Evolutionary conservation across 2,888 invertebrate genomes (phyloP), one percentile per base, ranked within the genome.

Genomic region (Octonoba sinensis): DNA sequence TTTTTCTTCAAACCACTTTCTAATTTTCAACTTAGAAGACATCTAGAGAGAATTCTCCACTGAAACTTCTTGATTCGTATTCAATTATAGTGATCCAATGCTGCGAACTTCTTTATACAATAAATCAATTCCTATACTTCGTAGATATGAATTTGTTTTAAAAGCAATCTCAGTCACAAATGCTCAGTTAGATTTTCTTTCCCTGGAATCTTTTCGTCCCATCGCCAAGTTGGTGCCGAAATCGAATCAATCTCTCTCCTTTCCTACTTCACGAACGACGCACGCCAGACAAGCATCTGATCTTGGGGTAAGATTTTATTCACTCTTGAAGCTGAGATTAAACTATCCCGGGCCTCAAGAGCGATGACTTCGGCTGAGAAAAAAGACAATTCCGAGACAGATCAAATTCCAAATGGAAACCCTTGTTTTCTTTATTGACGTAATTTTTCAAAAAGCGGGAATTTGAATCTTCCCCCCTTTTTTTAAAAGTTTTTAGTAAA

Each of bases 231-330:
- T 54, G 44, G 51, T 27, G 47, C 54, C 27, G 22, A 59, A 66
- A 57, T 20, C 18, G 49, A 67, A 75, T 75, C 75, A 75, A 75
- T 75, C 75, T 75, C 74, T 59, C 51, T 73, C 56, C 20, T 46
- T 22, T 54, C 22, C 24, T 36, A 51, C 62, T 56, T 54, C 44
- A 12, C 49, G 44, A 56, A 64, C 62, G 54, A 56, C 64, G 64
- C 73, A 73, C 59, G 59, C 70, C 70, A 59, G 47, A 71, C 47
- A 59, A 71, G 47, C 60, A 15, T 59, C 59, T 24, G 18, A n/a
- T 18, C 27, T 59, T 59, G 24, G 27, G 13, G 27, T 24, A 20
- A 15, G 59, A 36, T 36, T 36, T 36, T 36, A 36, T 36, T 36
- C 24, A 20, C 20, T 22, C 16, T 16, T 24, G 24, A 59, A 59